These are phyloP conservation scores for Conistra vaccinii DNA, from an alignment of 2,888 invertebrate genomes.

Conservation along the genomic window DNA sequence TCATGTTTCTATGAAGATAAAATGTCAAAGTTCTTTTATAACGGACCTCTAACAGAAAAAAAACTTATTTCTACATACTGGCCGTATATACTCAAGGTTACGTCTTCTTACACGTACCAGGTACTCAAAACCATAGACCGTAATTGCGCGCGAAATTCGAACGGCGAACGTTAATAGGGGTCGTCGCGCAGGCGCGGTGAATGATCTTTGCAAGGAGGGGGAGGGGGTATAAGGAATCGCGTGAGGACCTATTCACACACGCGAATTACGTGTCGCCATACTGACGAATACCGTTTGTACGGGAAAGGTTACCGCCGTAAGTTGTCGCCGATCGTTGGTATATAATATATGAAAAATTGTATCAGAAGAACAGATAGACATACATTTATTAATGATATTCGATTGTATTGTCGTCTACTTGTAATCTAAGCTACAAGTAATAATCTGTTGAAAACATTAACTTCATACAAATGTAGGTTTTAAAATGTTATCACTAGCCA, in stretches of 20 bases:
- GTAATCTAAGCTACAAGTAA: slow-evolving; percentile 9
- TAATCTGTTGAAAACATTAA: neutral
- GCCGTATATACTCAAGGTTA: slow-evolving; percentile 33
- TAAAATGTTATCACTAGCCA: slow-evolving; percentile 14
- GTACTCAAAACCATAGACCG: slow-evolving; percentile 16
- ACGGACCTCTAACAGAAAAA: neutral
- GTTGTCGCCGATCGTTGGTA: neutral
- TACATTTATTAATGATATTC: neutral
- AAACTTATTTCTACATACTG: slow-evolving; percentile 4
- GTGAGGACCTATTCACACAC: slow-evolving; percentile 48
- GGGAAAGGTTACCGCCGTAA: slow-evolving; percentile 24
- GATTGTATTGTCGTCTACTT: neutral
- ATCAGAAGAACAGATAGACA: neutral
- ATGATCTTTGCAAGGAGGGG: slow-evolving; percentile 23
- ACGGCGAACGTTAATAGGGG: slow-evolving; percentile 26
- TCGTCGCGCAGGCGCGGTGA: slow-evolving; percentile 48
- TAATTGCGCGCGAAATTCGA: slow-evolving; percentile 53
- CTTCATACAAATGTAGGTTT: slow-evolving; percentile 1
- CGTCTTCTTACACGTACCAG: slow-evolving; percentile 31
- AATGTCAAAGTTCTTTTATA: neutral
- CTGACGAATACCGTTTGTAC: slow-evolving; percentile 12
- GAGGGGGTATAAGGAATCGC: slow-evolving; percentile 30
- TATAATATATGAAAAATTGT: too few species aligned
- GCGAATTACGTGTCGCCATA: slow-evolving; percentile 40
- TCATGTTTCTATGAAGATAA: neutral